Evolutionary conservation across 2,113 vertebrate genomes (phyloP), one percentile per base, ranked within the genome.

Genomic region (Phocoena phocoena): DNA sequence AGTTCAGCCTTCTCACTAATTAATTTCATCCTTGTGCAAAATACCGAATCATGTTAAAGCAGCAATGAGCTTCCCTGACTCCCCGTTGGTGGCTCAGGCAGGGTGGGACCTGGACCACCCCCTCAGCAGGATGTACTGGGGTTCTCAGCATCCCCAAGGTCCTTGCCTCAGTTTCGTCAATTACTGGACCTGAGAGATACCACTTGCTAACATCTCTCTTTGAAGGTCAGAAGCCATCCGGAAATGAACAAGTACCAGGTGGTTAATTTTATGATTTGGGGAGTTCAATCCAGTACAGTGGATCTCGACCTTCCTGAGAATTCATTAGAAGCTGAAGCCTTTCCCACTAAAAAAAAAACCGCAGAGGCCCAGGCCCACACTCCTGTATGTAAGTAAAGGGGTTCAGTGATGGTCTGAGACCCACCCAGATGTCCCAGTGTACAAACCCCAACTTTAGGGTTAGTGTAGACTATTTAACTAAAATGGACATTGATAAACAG

Each of bases 21-120:
- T 58, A 60, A 73, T 82, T 87, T 38, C 36, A 76, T n/a, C 36
- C 33, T 73, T 55, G 28, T 36, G 47, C 81, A 85, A 65, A 68
- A 50, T 44, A 77, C 0, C 20, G 18, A 53, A 58, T 21, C 33
- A 41, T 1, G 12, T 8, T 38, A 14, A 31, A 36, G 18, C 25
- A n/a, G 44, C 8, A 33, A 11, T 58, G 25, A 47, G 23, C 25
- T 68, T 88, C 33, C 82, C 44, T 86, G 65, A 82, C 53, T 80
- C 18, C 11, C 1, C 25, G 28, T 21, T 33, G n/a, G 23, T 26
- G 28, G 67, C 12, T 68, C 23, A 4, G 33, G 12, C 18, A 33
- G 53, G 1, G 13, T 12, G 0, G 21, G 21, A 4, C 2, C 18
- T 58, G 28, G 50, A n/a, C 2, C 8, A 44, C 0, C 18, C 6